These are phyloP conservation scores for Corella eumyota DNA, from an alignment of 23 tunicate genomes.

Conservation along the genomic window DNA sequence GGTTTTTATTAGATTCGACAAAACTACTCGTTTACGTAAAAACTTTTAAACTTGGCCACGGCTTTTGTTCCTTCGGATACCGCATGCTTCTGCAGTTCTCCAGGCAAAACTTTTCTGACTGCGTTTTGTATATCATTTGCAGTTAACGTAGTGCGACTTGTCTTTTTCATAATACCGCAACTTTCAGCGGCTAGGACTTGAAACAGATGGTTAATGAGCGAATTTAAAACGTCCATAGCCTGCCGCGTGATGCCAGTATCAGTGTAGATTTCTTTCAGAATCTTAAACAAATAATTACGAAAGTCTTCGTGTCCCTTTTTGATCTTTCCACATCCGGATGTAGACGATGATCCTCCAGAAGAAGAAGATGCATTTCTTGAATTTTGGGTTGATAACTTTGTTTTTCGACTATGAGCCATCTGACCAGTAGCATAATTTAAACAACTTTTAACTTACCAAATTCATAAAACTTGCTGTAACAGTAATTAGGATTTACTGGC, in stretches of 20 bases:
- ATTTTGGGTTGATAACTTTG: too few species aligned
- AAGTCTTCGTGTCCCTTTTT: conserved; percentile 47
- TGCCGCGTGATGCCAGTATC: conserved; percentile 81
- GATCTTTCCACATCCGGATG: conserved; percentile 4
- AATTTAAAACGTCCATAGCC: conserved; percentile 74
- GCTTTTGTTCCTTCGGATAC: conserved; percentile 92
- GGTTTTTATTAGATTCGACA: background rate
- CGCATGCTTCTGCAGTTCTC: conserved; percentile 83
- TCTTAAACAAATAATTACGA: conserved; percentile 50
- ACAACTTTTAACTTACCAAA: too few species aligned
- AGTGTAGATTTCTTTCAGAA: conserved; percentile 57
- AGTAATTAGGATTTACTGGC: too few species aligned
- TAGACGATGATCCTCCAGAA: conserved; percentile 1
- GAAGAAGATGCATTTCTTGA: conserved; percentile 7
- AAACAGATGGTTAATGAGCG: conserved; percentile 62
- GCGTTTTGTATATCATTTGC: conserved; percentile 82
- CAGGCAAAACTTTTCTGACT: conserved; percentile 57
- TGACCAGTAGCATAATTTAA: too few species aligned
- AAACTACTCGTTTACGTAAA: conserved; percentile 11
- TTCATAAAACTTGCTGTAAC: too few species aligned
- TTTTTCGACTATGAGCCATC: too few species aligned
- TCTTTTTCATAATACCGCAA: conserved; percentile 25
- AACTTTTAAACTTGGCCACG: conserved; percentile 74
- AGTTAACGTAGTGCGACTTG: conserved; percentile 57
- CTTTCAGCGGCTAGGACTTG: conserved; percentile 45